These are phyloP conservation scores for Psilanteris sp. DNA, from an alignment of 1,140 invertebrate genomes.

Conservation along the genomic window DNA sequence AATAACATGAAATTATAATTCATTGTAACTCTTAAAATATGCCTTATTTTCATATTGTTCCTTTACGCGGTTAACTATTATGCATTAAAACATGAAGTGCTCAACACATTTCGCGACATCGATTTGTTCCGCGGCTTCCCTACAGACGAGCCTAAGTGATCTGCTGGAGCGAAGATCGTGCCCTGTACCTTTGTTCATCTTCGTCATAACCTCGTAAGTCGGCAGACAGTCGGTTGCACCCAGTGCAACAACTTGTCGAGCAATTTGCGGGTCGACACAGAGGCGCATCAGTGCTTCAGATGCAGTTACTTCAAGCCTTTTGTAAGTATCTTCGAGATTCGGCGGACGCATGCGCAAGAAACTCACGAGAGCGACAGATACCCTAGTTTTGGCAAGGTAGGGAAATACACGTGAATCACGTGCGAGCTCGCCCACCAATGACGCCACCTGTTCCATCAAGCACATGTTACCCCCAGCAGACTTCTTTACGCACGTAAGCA, in stretches of 20 bases:
- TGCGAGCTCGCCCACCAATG: conserved; percentile 89
- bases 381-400: conserved; percentile 82
- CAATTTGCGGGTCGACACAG: conserved; percentile 86
- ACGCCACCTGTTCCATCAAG: conserved; percentile 89
- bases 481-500: conserved; percentile 79
- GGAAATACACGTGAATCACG: conserved; percentile 83
- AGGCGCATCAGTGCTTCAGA: conserved; percentile 91
- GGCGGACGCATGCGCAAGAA: conserved; percentile 87
- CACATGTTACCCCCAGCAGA: conserved; percentile 75
- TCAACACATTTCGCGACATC: conserved; percentile 84
- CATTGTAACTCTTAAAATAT: too few relatives aligned
- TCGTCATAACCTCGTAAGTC: conserved; percentile 80
- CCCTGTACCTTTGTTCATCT: conserved; percentile 50
- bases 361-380: conserved; percentile 86
- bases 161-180: conserved; percentile 79
- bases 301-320: conserved; percentile 89
- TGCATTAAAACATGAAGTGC: conserved; percentile 79
- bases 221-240: conserved; percentile 87
- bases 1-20: too few relatives aligned
- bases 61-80: too few relatives aligned
- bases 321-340: conserved; percentile 83
- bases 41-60: too few relatives aligned
- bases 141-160: conserved; percentile 80
- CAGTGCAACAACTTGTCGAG: conserved; percentile 86
- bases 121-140: conserved; percentile 80